phyloP scores from a whole-genome alignment of 2,888 invertebrate species.

The Monopis laevigella region DNA sequence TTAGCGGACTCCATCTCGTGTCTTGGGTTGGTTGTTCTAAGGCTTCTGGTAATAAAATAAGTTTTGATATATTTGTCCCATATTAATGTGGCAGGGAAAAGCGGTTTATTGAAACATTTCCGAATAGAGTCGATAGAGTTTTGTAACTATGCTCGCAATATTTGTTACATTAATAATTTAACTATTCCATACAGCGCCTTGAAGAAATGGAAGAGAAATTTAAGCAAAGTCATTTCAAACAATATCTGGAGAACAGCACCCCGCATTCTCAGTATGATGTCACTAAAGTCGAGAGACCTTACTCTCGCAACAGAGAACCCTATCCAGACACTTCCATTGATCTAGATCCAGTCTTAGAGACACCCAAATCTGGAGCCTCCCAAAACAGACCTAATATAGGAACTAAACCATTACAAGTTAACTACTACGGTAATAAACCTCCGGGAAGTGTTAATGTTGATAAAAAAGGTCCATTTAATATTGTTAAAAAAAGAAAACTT shows the following conservation, averaged over 20 bases:
- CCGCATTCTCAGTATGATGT: slow-evolving; percentile 37
- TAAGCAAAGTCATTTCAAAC: slow-evolving; percentile 51
- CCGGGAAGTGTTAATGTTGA: slow-evolving; percentile 21
- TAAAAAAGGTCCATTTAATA: slow-evolving; percentile 48
- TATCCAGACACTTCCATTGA: slow-evolving; percentile 27
- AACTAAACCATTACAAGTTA: slow-evolving; percentile 39
- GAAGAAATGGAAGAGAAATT: slow-evolving; percentile 57
- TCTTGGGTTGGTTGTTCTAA: too few species aligned
- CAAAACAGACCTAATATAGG: slow-evolving; percentile 28
- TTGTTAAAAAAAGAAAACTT: slow-evolving; percentile 53
- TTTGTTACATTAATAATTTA: too few species aligned
- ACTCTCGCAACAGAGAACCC: slow-evolving; percentile 34
- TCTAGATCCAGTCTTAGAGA: slow-evolving; percentile 25
- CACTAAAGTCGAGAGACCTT: slow-evolving; percentile 44
- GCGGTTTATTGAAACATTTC: too few species aligned
- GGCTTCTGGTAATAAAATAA: too few species aligned
- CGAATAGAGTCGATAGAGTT: too few species aligned
- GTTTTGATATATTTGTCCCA: too few species aligned
- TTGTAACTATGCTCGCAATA: too few species aligned
- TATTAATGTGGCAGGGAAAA: too few species aligned
- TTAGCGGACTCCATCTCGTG: too few species aligned
- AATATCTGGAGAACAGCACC: slow-evolving; percentile 42
- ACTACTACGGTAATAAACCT: slow-evolving; percentile 32
- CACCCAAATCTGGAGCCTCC: slow-evolving; percentile 20
- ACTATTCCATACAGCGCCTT: slow-evolving; percentile 42